phyloP scores from a whole-genome alignment of 1,140 invertebrate species.

The Drosophila aff. region DNA sequence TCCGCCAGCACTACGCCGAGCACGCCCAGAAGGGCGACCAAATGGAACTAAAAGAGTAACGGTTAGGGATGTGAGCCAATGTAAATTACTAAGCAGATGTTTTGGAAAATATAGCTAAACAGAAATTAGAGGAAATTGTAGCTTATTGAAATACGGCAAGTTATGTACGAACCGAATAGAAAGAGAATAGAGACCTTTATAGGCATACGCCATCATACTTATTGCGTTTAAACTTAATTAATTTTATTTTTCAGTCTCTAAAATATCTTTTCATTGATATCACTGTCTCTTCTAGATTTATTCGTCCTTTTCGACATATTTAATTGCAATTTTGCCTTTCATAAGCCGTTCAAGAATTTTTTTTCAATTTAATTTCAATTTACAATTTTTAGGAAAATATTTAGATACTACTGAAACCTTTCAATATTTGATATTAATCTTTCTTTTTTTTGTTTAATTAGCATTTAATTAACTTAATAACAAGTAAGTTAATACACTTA shows the following conservation, averaged over 20 bases:
- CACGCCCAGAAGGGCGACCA: constrained; percentile 57
- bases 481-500: not conserved
- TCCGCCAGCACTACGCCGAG: constrained; percentile 58
- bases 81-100: not conserved
- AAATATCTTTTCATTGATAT: not conserved
- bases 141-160: too few relatives aligned
- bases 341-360: not conserved
- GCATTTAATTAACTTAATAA: not conserved
- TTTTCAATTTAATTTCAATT: not conserved
- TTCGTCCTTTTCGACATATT: too few relatives aligned
- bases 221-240: too few relatives aligned
- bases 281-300: too few relatives aligned
- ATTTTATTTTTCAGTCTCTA: not conserved
- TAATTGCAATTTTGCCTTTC: not conserved
- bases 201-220: too few relatives aligned
- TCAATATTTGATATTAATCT: too few relatives aligned
- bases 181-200: too few relatives aligned
- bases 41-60: constrained; percentile 32
- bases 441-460: too few relatives aligned
- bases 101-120: not conserved
- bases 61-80: not conserved
- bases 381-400: too few relatives aligned
- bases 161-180: too few relatives aligned
- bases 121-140: not conserved
- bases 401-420: too few relatives aligned